Percentiles rank a stretch among this genome's conserved stretches.
Conservation (phyloP, 2,113 vertebrate species). For the Piprites chloris region DNA sequence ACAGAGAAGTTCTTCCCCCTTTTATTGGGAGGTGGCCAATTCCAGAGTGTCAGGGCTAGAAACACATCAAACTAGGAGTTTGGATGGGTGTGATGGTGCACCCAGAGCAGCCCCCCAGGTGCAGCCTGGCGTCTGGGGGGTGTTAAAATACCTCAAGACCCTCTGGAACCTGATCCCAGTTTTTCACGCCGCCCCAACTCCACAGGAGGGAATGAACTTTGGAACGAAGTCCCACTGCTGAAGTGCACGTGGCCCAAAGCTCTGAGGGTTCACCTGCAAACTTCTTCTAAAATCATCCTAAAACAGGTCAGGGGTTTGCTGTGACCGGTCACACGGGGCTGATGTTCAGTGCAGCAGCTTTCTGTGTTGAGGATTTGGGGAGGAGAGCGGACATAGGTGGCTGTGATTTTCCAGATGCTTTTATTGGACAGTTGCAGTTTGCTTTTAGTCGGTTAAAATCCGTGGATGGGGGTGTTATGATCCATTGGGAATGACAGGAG, state of each 20-base stretch:
- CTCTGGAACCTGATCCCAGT: not conserved
- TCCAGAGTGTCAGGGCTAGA: not conserved
- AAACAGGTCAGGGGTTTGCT: not conserved
- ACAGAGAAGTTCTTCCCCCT: not conserved
- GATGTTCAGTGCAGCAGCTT: not conserved
- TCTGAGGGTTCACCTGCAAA: not conserved
- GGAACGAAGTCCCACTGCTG: not conserved
- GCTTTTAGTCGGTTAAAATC: not conserved
- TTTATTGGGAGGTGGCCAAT: not conserved
- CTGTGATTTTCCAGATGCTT: not conserved
- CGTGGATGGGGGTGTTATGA: not conserved
- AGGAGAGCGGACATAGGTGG: rapidly evolving
- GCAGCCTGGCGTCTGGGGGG: not conserved
- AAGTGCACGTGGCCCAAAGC: rapidly evolving
- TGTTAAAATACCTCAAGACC: rapidly evolving
- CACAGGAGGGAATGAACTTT: not conserved
- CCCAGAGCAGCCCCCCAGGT: rapidly evolving
- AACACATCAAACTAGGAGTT: not conserved
- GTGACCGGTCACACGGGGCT: not conserved
- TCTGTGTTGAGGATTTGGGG: not conserved
- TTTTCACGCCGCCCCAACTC: rapidly evolving
- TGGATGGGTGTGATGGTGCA: rapidly evolving
- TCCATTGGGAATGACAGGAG: not conserved
- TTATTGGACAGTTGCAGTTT: not conserved
- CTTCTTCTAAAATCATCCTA: not conserved